Percentiles rank a stretch among this genome's conserved stretches.
Evolutionary conservation across 1,140 invertebrate species (phyloP).

Genomic region (Drosophila paulistorum): DNA sequence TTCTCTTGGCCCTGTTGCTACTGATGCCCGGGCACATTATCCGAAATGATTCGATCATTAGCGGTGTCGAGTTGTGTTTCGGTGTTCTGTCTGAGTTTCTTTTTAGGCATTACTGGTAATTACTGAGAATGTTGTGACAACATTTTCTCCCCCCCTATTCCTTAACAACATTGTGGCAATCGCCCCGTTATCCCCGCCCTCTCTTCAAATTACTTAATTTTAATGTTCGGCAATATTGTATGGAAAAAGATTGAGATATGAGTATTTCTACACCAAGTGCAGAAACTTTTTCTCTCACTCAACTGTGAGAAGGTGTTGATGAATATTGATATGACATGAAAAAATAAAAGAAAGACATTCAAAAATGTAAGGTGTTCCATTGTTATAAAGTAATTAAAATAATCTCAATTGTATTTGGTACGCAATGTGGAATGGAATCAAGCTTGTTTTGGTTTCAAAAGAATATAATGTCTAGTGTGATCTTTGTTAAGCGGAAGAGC

Average conservation of each 20-base stretch:
- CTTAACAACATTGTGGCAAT: too few relatives aligned
- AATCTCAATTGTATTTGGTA: too few relatives aligned
- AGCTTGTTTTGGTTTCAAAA: too few relatives aligned
- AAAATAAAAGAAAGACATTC: too few relatives aligned
- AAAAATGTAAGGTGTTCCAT: too few relatives aligned
- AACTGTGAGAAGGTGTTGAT: background rate
- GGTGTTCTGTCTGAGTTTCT: constrained; percentile 50
- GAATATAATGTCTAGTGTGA: too few relatives aligned
- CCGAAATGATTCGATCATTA: constrained; percentile 81
- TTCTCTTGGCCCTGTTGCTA: constrained; percentile 34
- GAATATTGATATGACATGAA: background rate
- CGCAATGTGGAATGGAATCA: too few relatives aligned
- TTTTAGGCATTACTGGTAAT: constrained; percentile 71
- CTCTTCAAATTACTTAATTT: constrained; percentile 79
- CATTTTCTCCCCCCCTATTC: constrained; percentile 43
- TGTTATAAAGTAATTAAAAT: too few relatives aligned
- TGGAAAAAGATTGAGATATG: constrained; percentile 53
- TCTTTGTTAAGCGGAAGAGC: too few relatives aligned
- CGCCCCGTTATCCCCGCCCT: constrained; percentile 21
- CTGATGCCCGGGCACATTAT: constrained; percentile 67
- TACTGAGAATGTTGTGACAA: constrained; percentile 79
- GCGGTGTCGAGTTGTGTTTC: constrained; percentile 50
- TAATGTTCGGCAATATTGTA: constrained; percentile 59
- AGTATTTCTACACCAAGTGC: background rate
- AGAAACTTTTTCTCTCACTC: background rate